Evolutionary conservation across 2,113 vertebrate species (phyloP).

Genomic region (Upupa epops): DNA sequence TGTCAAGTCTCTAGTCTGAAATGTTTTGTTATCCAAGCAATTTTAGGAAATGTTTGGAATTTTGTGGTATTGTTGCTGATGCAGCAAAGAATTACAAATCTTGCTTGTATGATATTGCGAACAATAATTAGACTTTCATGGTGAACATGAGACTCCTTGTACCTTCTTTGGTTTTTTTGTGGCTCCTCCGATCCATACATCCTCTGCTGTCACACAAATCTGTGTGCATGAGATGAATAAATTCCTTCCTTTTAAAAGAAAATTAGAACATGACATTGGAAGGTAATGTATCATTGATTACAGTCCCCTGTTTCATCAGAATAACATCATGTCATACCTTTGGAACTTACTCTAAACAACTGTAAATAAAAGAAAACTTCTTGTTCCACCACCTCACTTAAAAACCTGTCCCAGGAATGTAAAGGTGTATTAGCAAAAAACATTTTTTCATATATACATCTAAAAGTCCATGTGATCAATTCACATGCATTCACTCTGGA

Average conservation of each 20-base stretch:
- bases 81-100: background rate
- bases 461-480: background rate
- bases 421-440: background rate
- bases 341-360: background rate
- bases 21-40: background rate
- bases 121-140: background rate
- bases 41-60: background rate
- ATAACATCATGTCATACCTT: background rate
- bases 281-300: background rate
- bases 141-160: background rate
- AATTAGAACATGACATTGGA: background rate
- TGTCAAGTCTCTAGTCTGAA: background rate
- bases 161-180: background rate
- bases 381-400: background rate
- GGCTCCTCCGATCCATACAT: background rate
- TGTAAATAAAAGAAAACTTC: background rate
- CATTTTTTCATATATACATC: background rate
- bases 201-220: background rate
- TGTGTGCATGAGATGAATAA: background rate
- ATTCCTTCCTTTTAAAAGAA: background rate
- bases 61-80: background rate
- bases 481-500: background rate
- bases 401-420: accelerated
- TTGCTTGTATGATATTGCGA: background rate
- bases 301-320: background rate